Conservation (phyloP, 2,888 invertebrate species). For the Cryptocheilus praepositus region DNA sequence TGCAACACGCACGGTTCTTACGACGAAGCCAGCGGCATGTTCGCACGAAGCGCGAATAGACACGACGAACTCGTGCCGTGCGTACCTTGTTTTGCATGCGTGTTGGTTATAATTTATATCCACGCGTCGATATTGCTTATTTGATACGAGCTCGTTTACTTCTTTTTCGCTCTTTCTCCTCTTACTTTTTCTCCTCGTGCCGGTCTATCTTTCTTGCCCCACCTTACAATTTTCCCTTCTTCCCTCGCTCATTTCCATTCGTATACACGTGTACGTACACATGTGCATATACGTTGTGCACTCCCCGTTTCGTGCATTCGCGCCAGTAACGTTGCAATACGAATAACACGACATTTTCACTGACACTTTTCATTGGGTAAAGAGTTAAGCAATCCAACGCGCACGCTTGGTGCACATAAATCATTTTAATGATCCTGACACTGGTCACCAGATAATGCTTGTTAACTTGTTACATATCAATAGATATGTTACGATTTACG, state of each 20-base stretch:
- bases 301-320: too few relatives aligned
- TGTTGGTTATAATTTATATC: constrained; percentile 29
- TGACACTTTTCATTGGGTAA: constrained; percentile 6
- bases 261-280: neutral
- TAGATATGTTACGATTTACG: constrained; percentile 22
- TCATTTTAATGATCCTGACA: constrained; percentile 10
- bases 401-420: neutral
- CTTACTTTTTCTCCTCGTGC: too few relatives aligned
- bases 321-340: too few relatives aligned
- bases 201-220: too few relatives aligned
- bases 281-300: neutral
- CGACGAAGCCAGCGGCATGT: neutral
- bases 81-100: neutral
- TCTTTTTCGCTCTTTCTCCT: neutral
- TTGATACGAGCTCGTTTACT: constrained; percentile 20
- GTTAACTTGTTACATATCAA: constrained; percentile 27
- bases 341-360: neutral
- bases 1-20: neutral
- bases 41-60: neutral
- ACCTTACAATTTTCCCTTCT: too few relatives aligned
- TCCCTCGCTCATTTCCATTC: too few relatives aligned
- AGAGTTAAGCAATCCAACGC: neutral
- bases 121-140: constrained; percentile 31
- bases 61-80: neutral
- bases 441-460: constrained; percentile 22